Evolutionary conservation across 2,113 vertebrate species (phyloP), one percentile per base, ranked within the genome.

Genomic region (Clinocottus analis): DNA sequence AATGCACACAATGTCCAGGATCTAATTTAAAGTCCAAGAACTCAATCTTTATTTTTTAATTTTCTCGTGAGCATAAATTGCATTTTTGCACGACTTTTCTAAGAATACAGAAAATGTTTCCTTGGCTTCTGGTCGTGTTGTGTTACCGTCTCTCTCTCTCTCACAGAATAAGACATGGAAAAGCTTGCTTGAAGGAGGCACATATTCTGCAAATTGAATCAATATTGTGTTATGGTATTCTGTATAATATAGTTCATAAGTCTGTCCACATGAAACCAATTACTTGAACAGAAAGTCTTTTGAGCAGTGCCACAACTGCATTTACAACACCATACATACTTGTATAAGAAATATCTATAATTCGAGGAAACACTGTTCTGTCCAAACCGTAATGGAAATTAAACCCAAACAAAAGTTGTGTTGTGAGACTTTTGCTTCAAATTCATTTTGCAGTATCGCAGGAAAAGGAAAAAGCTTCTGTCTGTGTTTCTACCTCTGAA

Each of bases 181-280:
- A 62, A 31, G 9, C 25, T 8, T 19, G 19, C 13, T 60, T 66
- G 29, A 53, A 0, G 7, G 2, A 25, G 7, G 37, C 33, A 68
- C 29, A 53, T n/a, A 55, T 11, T 37, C 13, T 19, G 23, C 1
- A 39, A 10, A 37, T 58, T 65, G 53, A 51, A 41, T 51, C 53
- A 45, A 33, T 61, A n/a, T 55, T 23, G 35, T 29, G 47, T 71
- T 37, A 27, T 1, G 35, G 16, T 23, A 33, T 8, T 31, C 19
- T 41, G 13, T n/a, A 29, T n/a, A 12, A 17, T 13, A 49, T 6
- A 8, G 16, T 37, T 7, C 2, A 27, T 16, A 47, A 14, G 5
- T 31, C 35, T 65, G 41, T 79, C 39, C 37, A 65, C 23, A 27
- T 35, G 51, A 43, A 75, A 39, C 27, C 49, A 60, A 69, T 53